A percentile compares a stretch with the other conserved stretches of the same genome.
phyloP scores from a whole-genome alignment of 2,888 invertebrate species.

The Acanthacorydalis orientalis region DNA sequence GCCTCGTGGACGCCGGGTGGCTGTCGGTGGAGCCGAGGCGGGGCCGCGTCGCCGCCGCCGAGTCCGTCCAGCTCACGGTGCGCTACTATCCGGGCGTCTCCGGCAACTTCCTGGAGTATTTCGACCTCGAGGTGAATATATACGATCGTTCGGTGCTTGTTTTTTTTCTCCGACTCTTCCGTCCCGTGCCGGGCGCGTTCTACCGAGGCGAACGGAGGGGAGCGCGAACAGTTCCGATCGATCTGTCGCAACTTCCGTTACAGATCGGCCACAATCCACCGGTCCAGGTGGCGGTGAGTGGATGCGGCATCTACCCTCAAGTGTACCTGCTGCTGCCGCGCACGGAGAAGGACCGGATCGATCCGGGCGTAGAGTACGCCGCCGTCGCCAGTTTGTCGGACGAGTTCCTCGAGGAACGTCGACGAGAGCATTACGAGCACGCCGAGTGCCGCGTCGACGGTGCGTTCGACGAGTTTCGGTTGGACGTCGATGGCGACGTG shows the following conservation, averaged over 20 bases:
- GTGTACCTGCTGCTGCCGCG: slow-evolving; percentile 33
- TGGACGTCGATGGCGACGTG: slow-evolving; percentile 13
- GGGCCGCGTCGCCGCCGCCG: slow-evolving; percentile 26
- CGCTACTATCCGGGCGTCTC: slow-evolving; percentile 35
- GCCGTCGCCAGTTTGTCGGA: slow-evolving; percentile 29
- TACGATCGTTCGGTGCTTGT: too few relatives aligned
- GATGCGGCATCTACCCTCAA: slow-evolving; percentile 41
- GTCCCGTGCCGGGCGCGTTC: too few relatives aligned
- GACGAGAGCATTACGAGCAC: slow-evolving; percentile 1
- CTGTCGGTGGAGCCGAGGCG: slow-evolving; percentile 27
- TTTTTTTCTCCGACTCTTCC: too few relatives aligned
- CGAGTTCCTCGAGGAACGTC: slow-evolving; percentile 24
- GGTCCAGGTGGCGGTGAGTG: slow-evolving; percentile 33
- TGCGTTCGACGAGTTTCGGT: slow-evolving; percentile 9
- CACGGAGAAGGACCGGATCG: slow-evolving; percentile 20
- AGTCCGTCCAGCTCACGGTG: slow-evolving; percentile 26
- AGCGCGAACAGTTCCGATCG: too few relatives aligned
- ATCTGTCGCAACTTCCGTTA: too few relatives aligned
- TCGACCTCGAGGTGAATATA: slow-evolving; percentile 10
- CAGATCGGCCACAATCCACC: slow-evolving; percentile 38
- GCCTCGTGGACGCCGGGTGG: slow-evolving; percentile 28
- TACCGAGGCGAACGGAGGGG: too few relatives aligned
- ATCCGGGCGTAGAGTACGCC: slow-evolving; percentile 20
- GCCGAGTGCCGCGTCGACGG: slow-evolving; percentile 9
- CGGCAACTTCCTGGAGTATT: slow-evolving; percentile 17